Percentiles rank a stretch among this genome's conserved stretches.
Conservation (phyloP, 2,888 invertebrate species). For the Drosophila koepferae region DNA sequence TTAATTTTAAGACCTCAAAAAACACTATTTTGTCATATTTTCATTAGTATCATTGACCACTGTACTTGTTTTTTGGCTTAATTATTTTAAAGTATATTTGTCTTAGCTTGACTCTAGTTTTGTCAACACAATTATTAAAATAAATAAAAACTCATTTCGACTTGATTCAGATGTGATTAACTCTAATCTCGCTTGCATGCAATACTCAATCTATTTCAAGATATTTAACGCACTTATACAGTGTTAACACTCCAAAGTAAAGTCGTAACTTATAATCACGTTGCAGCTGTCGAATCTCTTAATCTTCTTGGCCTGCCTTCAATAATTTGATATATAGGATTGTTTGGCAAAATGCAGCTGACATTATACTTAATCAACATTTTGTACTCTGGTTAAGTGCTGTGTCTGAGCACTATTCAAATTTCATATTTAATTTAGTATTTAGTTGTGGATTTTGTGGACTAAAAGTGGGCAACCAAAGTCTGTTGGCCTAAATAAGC, state of each 20-base stretch:
- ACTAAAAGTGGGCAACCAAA: constrained; percentile 26
- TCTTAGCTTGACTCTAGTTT: no score
- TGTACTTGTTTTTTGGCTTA: no score
- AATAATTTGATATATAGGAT: constrained; percentile 2
- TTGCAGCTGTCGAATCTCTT: background rate
- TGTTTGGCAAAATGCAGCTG: background rate
- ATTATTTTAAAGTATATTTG: no score
- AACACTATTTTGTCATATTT: no score
- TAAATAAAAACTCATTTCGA: no score
- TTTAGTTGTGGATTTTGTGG: constrained; percentile 28
- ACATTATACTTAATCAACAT: constrained; percentile 4
- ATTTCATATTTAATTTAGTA: constrained; percentile 13
- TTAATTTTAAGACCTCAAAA: no score
- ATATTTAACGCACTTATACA: background rate
- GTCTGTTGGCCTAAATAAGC: constrained; percentile 19
- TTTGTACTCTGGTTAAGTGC: background rate
- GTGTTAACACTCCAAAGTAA: background rate
- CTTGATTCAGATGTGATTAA: background rate
- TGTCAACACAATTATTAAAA: no score
- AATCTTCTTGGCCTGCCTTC: background rate
- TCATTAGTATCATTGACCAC: no score
- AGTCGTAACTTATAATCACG: background rate
- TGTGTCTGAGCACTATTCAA: background rate
- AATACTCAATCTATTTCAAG: no score
- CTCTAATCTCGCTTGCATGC: background rate